Conservation (phyloP, 2,888 invertebrate species). For the Nomada lathburiana region DNA sequence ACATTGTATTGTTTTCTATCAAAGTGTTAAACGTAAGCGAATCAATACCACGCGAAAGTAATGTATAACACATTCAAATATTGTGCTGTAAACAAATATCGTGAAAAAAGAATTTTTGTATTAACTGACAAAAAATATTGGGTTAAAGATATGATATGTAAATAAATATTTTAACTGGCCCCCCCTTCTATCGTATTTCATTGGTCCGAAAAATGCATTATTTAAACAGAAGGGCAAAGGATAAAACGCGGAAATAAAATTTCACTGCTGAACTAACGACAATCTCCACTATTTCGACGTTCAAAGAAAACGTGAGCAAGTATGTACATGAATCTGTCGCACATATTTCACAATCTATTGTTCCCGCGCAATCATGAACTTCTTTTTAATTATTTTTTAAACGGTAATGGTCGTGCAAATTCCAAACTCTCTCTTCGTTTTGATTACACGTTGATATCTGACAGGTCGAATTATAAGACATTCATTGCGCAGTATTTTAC, state of each 20-base stretch:
- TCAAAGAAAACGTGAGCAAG: slow-evolving; percentile 10
- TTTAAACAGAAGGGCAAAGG: too few relatives aligned
- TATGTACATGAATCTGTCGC: slow-evolving; percentile 61
- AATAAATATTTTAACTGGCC: too few relatives aligned
- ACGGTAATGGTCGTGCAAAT: slow-evolving; percentile 33
- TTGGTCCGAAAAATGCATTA: too few relatives aligned
- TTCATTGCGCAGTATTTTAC: not conserved
- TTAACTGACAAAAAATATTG: too few relatives aligned
- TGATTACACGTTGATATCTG: not conserved
- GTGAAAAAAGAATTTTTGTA: too few relatives aligned
- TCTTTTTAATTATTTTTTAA: slow-evolving; percentile 7
- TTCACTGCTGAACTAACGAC: slow-evolving; percentile 4
- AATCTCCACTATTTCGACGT: slow-evolving; percentile 18
- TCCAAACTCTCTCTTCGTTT: slow-evolving; percentile 17
- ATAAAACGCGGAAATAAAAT: not conserved
- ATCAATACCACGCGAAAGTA: not conserved
- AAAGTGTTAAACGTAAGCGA: not conserved
- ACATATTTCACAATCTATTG: slow-evolving; percentile 64
- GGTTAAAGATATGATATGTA: too few relatives aligned
- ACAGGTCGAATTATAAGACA: not conserved
- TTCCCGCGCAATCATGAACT: slow-evolving; percentile 48
- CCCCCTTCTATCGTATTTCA: too few relatives aligned
- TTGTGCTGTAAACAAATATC: not conserved
- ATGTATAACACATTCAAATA: not conserved
- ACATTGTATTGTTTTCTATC: slow-evolving; percentile 9